Conservation (phyloP, 35 echinoderm and acorn worm genomes). For the Acanthaster planci region DNA sequence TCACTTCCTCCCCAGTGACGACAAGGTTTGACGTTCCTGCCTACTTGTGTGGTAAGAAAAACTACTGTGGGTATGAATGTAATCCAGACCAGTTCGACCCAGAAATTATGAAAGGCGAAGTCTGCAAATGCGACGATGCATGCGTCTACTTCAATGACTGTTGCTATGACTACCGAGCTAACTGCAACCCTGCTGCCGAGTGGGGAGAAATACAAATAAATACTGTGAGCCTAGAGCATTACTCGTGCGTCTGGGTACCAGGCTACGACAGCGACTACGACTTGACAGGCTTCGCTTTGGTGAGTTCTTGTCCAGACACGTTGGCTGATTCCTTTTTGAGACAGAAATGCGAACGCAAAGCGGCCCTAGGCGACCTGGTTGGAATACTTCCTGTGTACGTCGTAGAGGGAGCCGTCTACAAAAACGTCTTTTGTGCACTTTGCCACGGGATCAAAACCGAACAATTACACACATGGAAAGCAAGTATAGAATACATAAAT, state of each 20-base stretch:
- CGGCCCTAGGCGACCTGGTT: constrained; percentile 11
- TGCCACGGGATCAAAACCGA: constrained; percentile 40
- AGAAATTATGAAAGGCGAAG: background rate
- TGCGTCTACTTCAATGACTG: constrained; percentile 52
- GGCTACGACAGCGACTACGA: background rate
- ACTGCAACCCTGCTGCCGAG: background rate
- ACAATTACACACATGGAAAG: constrained; percentile 25
- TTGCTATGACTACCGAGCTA: constrained; percentile 43
- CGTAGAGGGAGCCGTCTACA: constrained; percentile 31
- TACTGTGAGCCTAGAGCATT: background rate
- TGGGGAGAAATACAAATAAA: background rate
- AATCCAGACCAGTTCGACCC: background rate
- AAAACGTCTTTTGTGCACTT: constrained; percentile 63
- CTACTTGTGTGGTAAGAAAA: background rate
- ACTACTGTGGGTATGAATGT: constrained; percentile 8
- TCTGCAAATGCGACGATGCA: constrained; percentile 41
- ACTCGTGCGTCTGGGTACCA: background rate
- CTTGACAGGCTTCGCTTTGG: constrained; percentile 12
- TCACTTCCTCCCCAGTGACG: background rate
- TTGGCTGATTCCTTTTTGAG: background rate
- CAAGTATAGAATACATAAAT: background rate
- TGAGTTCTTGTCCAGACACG: constrained; percentile 36
- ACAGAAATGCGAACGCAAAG: constrained; percentile 14
- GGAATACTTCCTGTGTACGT: constrained; percentile 51
- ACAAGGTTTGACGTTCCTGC: background rate